Percentiles rank a stretch among this genome's conserved stretches.
phyloP scores from a whole-genome alignment of 2,797 vertebrate genomes.

The Myotis pilosus region DNA sequence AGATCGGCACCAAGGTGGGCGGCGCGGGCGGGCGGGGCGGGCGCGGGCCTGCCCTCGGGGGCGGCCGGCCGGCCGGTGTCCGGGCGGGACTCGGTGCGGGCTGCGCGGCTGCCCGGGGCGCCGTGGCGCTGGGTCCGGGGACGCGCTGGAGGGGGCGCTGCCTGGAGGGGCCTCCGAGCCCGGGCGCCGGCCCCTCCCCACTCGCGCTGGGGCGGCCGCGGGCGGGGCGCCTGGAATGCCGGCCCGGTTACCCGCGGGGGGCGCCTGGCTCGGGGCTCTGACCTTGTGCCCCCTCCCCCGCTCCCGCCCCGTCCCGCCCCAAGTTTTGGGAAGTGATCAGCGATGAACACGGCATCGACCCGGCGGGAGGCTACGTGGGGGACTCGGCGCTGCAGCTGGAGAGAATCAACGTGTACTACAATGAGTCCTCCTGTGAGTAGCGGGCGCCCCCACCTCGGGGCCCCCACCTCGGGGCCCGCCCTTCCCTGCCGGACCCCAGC shows the following conservation, averaged over 20 bases:
- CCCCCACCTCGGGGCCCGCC: neutral
- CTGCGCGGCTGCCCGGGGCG: neutral
- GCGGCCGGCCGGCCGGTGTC: neutral
- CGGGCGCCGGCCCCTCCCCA: neutral
- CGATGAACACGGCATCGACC: conserved; percentile 94
- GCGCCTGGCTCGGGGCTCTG: neutral
- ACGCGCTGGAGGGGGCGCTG: neutral
- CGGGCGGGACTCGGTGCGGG: neutral
- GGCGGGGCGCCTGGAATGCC: conserved; percentile 58
- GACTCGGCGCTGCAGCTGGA: conserved; percentile 94
- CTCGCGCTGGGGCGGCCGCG: neutral
- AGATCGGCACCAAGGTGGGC: conserved; percentile 94
- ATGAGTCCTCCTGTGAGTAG: conserved; percentile 94
- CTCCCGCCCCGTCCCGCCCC: neutral
- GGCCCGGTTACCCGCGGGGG: neutral
- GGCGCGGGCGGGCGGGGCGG: too few species aligned
- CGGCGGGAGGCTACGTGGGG: conserved; percentile 91
- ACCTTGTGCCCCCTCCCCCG: neutral
- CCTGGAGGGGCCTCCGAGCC: neutral
- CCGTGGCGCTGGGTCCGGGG: neutral
- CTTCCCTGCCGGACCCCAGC: neutral
- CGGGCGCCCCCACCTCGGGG: neutral
- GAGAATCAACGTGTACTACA: conserved; percentile 95
- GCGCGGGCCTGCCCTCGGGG: conserved; percentile 19
- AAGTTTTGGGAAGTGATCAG: conserved; percentile 98